A percentile compares a stretch with the other conserved stretches of the same genome.
Conservation (phyloP, 2,888 invertebrate genomes). For the Acheta domesticus region DNA sequence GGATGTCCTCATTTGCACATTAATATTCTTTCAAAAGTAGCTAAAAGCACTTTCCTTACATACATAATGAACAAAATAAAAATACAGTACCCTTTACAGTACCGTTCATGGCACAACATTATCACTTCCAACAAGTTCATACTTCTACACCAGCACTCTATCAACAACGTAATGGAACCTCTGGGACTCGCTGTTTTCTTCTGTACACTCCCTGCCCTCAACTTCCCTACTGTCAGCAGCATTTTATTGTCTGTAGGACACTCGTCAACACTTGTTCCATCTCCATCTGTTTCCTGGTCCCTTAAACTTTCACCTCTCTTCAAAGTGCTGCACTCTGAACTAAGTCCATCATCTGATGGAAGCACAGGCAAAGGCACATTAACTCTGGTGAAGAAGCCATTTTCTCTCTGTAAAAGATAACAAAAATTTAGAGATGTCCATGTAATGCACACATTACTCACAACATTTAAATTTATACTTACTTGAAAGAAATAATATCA, state of each 20-base stretch:
- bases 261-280: slow-evolving; percentile 36
- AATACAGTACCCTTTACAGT: slow-evolving; percentile 18
- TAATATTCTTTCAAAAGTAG: not conserved
- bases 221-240: slow-evolving; percentile 39
- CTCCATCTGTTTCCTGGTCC: slow-evolving; percentile 43
- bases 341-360: slow-evolving; percentile 59
- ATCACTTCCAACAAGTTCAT: slow-evolving; percentile 47
- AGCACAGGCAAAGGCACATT: slow-evolving; percentile 72
- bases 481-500: slow-evolving; percentile 90
- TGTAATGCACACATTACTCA: not conserved
- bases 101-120: slow-evolving; percentile 30
- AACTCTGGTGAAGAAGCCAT: slow-evolving; percentile 89
- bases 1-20: not conserved
- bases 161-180: slow-evolving; percentile 81
- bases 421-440: slow-evolving; percentile 37
- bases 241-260: slow-evolving; percentile 42
- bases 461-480: slow-evolving; percentile 49
- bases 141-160: slow-evolving; percentile 79
- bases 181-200: slow-evolving; percentile 44
- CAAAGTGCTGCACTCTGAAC: slow-evolving; percentile 38
- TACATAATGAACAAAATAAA: not conserved
- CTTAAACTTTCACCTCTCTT: slow-evolving; percentile 37
- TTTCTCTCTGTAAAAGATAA: slow-evolving; percentile 71
- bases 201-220: slow-evolving; percentile 49
- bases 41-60: not conserved